Percentiles rank a stretch among this genome's conserved stretches.
phyloP scores from a whole-genome alignment of 2,797 vertebrate species.

The Phrynocephalus forsythii region DNA sequence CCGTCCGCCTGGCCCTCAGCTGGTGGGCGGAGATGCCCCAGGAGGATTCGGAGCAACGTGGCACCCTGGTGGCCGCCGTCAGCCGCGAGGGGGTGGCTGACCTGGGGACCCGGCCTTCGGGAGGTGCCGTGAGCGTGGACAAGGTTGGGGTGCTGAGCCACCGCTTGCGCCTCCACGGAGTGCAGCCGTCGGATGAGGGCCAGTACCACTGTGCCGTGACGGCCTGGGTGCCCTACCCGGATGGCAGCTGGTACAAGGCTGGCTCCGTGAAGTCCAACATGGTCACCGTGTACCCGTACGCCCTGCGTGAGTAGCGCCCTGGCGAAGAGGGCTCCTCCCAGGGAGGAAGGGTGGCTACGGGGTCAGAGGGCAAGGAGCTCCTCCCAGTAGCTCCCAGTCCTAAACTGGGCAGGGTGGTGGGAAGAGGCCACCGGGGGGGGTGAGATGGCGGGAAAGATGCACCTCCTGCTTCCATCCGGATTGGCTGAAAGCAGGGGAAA shows the following conservation, averaged over 20 bases:
- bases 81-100: slow-evolving; percentile 82
- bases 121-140: slow-evolving; percentile 84
- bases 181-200: slow-evolving; percentile 70
- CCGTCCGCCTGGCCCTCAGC: slow-evolving; percentile 80
- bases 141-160: slow-evolving; percentile 66
- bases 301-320: slow-evolving; percentile 77
- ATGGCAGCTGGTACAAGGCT: slow-evolving; percentile 87
- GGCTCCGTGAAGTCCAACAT: slow-evolving; percentile 78
- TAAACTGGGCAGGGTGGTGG: background rate
- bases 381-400: no score
- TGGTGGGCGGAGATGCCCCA: slow-evolving; percentile 79
- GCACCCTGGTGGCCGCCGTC: slow-evolving; percentile 76
- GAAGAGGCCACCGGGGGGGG: no score
- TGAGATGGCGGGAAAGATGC: no score
- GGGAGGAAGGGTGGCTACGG: no score
- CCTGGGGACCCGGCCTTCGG: slow-evolving; percentile 72
- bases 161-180: slow-evolving; percentile 67
- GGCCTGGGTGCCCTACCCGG: slow-evolving; percentile 84
- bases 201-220: slow-evolving; percentile 73
- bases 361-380: no score
- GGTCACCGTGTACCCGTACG: slow-evolving; percentile 86
- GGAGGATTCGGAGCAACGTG: slow-evolving; percentile 9
- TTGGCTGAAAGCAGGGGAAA: background rate
- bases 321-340: no score
- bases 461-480: background rate